Percentiles rank a stretch among this genome's conserved stretches.
Evolutionary conservation across 1,140 invertebrate species (phyloP).

Genomic region (Drosophila carrolli): DNA sequence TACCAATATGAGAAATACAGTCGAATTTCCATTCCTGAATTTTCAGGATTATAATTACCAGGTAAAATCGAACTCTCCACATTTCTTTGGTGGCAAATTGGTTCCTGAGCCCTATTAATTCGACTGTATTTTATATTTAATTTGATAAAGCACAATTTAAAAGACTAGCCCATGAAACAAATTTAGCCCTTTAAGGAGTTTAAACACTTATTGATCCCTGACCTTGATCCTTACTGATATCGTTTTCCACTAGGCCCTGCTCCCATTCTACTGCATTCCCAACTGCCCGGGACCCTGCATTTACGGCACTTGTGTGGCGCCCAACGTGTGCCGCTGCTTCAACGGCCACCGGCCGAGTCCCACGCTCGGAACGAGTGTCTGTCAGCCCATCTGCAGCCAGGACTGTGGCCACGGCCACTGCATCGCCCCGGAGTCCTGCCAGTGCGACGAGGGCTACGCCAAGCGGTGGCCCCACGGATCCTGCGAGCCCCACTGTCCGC

Average conservation of each 20-base stretch:
- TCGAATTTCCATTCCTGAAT: no score
- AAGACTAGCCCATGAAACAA: no score
- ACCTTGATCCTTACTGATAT: neutral
- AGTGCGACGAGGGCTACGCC: constrained; percentile 68
- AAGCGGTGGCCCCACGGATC: constrained; percentile 68
- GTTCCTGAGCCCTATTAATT: no score
- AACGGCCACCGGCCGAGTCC: constrained; percentile 62
- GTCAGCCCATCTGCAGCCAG: constrained; percentile 73
- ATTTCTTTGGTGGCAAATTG: no score
- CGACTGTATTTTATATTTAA: no score
- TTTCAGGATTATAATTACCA: no score
- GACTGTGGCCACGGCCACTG: constrained; percentile 65
- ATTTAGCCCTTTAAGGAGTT: no score
- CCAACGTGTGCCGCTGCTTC: constrained; percentile 74
- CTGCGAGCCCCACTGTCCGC: constrained; percentile 84
- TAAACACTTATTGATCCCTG: no score
- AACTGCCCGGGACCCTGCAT: constrained; percentile 83
- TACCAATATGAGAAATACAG: no score
- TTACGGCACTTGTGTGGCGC: constrained; percentile 72
- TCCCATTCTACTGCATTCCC: constrained; percentile 83
- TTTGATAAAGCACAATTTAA: no score
- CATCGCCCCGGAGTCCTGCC: constrained; percentile 71
- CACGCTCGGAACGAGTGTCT: constrained; percentile 70
- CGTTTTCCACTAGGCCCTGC: constrained; percentile 32
- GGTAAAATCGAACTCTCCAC: no score